Evolutionary conservation across 2,888 invertebrate species (phyloP).

Genomic region (Abrostola tripartita): DNA sequence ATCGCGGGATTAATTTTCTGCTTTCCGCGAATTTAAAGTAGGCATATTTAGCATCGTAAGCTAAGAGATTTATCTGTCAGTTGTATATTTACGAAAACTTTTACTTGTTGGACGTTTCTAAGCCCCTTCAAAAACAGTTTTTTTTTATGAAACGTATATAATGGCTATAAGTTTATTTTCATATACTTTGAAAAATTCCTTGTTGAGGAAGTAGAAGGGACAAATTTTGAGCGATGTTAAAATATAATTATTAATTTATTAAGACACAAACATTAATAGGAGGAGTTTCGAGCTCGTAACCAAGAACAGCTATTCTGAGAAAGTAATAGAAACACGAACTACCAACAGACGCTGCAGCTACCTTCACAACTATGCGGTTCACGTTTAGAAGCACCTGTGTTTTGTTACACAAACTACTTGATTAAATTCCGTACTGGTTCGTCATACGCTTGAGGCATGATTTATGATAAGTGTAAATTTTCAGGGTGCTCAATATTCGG

Average conservation of each 20-base stretch:
- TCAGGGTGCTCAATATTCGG: slow-evolving; percentile 45
- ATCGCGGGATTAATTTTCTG: slow-evolving; percentile 66
- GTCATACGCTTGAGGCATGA: slow-evolving; percentile 56
- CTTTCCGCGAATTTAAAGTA: slow-evolving; percentile 67
- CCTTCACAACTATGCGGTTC: slow-evolving; percentile 52
- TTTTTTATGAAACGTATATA: not conserved
- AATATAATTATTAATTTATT: not conserved
- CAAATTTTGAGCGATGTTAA: no score
- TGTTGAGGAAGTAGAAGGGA: no score
- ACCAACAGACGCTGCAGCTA: slow-evolving; percentile 55
- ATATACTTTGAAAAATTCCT: no score
- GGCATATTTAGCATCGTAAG: slow-evolving; percentile 55
- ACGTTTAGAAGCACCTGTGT: slow-evolving; percentile 66
- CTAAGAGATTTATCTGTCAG: slow-evolving; percentile 32
- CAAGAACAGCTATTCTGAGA: slow-evolving; percentile 37
- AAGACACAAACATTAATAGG: slow-evolving; percentile 9
- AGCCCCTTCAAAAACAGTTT: not conserved
- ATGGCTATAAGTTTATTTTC: no score
- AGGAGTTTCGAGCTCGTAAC: slow-evolving; percentile 15
- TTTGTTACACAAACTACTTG: slow-evolving; percentile 61
- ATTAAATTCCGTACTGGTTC: slow-evolving; percentile 63
- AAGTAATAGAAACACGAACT: slow-evolving; percentile 39
- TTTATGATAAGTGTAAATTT: slow-evolving; percentile 58
- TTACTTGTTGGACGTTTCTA: slow-evolving; percentile 6
- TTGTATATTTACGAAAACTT: slow-evolving; percentile 4